A percentile compares a stretch with the other conserved stretches of the same genome.
phyloP scores from a whole-genome alignment of 2,888 invertebrate species.

The Nephrotoma appendiculata region DNA sequence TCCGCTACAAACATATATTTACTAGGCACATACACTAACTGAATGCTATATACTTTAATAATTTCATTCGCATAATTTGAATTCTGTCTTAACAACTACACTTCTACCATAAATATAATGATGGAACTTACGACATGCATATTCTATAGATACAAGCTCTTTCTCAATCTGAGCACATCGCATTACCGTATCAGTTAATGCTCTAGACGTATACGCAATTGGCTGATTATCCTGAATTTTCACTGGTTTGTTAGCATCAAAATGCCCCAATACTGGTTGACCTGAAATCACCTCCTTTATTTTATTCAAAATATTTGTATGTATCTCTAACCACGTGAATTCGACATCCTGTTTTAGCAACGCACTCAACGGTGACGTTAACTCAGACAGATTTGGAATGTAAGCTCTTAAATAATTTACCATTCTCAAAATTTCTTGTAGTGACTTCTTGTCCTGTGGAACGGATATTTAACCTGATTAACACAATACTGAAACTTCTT shows the following conservation, averaged over 20 bases:
- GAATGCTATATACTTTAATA: neutral
- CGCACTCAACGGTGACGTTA: neutral
- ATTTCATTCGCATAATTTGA: neutral
- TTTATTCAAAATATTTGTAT: neutral
- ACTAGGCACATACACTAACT: neutral
- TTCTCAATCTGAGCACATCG: neutral
- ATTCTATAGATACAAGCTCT: too few relatives aligned
- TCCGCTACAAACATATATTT: neutral
- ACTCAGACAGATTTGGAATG: conserved; percentile 12
- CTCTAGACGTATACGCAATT: neutral
- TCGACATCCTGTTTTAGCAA: neutral
- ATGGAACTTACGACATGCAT: neutral
- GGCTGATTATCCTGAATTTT: neutral
- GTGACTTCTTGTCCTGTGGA: neutral
- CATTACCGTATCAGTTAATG: neutral
- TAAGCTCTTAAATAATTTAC: too few relatives aligned
- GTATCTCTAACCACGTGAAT: neutral
- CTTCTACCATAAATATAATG: conserved; percentile 9
- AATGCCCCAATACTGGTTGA: neutral
- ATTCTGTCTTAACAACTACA: conserved; percentile 9
- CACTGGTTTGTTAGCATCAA: neutral
- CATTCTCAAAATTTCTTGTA: conserved; percentile 11
- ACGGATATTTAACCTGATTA: conserved; percentile 5
- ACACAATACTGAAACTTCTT: too few relatives aligned
- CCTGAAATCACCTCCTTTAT: neutral